Conservation (phyloP, 37 sponge, comb jelly and placozoan species). For the Eunapius fragilis region DNA sequence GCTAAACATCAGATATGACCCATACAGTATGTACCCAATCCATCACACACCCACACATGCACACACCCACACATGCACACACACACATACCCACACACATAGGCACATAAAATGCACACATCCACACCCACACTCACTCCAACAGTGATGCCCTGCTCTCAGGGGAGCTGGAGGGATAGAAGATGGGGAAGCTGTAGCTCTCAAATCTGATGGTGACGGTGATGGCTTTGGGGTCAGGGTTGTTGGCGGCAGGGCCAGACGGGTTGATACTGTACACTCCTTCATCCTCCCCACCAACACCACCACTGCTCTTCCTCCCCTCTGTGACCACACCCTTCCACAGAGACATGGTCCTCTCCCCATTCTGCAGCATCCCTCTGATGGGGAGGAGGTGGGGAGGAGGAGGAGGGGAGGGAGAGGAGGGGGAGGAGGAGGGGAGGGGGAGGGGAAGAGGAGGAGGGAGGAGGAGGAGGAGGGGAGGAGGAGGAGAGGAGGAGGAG, state of each 20-base stretch:
- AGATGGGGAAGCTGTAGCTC: conserved; percentile 67
- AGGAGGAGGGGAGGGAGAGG: background rate
- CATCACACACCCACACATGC: background rate
- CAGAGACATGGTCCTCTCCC: conserved; percentile 50
- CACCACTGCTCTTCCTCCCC: conserved; percentile 11
- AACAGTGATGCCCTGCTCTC: conserved; percentile 39
- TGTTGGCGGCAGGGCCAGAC: conserved; percentile 64
- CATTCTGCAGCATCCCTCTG: conserved; percentile 59
- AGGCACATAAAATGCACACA: background rate
- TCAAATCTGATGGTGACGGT: conserved; percentile 60
- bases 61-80: background rate
- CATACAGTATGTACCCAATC: background rate
- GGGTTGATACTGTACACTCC: conserved; percentile 44
- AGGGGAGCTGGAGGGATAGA: conserved; percentile 58
- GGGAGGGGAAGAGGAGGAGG: background rate
- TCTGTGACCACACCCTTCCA: conserved; percentile 51
- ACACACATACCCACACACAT: background rate
- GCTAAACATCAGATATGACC: conserved; percentile 3
- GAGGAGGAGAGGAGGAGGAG: too few species aligned
- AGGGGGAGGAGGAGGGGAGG: background rate
- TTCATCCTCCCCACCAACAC: background rate
- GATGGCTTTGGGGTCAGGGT: conserved; percentile 66
- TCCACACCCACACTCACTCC: background rate
- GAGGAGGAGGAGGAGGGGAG: too few species aligned
- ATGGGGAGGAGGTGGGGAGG: background rate